Percentiles rank a stretch among this genome's conserved stretches.
These are phyloP conservation scores for Coranthus polyacanthus DNA, from an alignment of 2,797 vertebrate genomes.

Conservation along the genomic window DNA sequence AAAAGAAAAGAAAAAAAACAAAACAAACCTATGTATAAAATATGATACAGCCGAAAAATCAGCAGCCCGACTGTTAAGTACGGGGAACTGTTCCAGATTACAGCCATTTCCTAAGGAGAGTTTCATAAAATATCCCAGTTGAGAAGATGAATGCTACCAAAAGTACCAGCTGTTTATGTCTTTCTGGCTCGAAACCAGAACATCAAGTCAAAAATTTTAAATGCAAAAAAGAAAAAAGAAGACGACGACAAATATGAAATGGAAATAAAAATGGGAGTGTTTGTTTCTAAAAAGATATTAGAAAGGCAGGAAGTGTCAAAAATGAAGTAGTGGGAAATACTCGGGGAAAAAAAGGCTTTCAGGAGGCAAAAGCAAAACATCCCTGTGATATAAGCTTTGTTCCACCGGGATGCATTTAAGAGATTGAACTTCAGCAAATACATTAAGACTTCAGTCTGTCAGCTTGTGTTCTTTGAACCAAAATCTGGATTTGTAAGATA, in stretches of 20 bases:
- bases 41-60: conserved; percentile 16
- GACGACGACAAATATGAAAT: conserved; percentile 24
- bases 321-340: conserved; percentile 15
- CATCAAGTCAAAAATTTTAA: background rate
- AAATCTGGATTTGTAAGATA: conserved; percentile 58
- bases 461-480: conserved; percentile 53
- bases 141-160: conserved; percentile 69
- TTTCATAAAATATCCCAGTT: conserved; percentile 31
- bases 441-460: conserved; percentile 63
- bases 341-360: conserved; percentile 19
- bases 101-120: conserved; percentile 26
- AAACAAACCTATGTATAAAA: no score
- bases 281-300: background rate
- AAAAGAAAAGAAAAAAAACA: background rate
- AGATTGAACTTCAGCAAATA: conserved; percentile 37
- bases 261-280: background rate
- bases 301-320: conserved; percentile 11
- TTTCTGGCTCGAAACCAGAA: conserved; percentile 51
- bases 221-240: background rate
- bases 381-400: conserved; percentile 48
- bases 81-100: conserved; percentile 51
- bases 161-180: conserved; percentile 50
- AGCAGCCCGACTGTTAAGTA: conserved; percentile 44
- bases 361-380: conserved; percentile 37
- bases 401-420: conserved; percentile 42